Evolutionary conservation across 2,797 vertebrate genomes (phyloP), one percentile per base, ranked within the genome.

Genomic region (Aplochiton taeniatus): DNA sequence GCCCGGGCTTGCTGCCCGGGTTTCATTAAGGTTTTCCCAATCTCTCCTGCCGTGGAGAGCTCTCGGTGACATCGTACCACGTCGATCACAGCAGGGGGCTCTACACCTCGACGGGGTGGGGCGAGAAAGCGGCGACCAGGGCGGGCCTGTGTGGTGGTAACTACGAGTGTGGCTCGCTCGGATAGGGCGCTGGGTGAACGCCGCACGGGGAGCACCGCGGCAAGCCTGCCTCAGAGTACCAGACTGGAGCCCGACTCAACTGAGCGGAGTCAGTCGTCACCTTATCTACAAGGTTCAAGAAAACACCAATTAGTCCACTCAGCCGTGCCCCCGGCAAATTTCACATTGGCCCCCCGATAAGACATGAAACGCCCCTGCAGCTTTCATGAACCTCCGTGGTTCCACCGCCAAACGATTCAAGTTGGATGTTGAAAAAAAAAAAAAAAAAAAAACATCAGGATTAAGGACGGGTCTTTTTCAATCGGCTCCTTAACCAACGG

Each of bases 221-320:
- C 16, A 0, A 50, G 61, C 9, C 45, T 1, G 0, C 52, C 14
- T 83, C 59, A 72, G 43, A 70, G 42, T 51, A 58, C 20, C 18
- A n/a, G 11, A 13, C 65, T 16, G 66, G 60, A 51, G 54, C 68
- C 66, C 48, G 4, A 63, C 61, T 56, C 77, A 74, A 76, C 65
- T 52, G 74, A 43, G 48, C 63, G 0, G 59, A 76, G 49, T 0
- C 44, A 17, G 73, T n/a, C 48, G 53, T 53, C 61, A 72, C 63
- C 0, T 63, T 13, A 61, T 71, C 69, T 18, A 14, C 71, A 66
- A 42, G 69, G 63, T 72, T 71, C 69, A 72, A 55, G 70, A 60
- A 71, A 74, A 73, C 76, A 74, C 53, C 74, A 71, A 73, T 78
- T 78, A 78, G 72, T 51, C 50, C 41, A 6, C 14, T 68, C 66